Evolutionary conservation across 2,888 invertebrate species (phyloP).

Genomic region (Endomychus coccineus): DNA sequence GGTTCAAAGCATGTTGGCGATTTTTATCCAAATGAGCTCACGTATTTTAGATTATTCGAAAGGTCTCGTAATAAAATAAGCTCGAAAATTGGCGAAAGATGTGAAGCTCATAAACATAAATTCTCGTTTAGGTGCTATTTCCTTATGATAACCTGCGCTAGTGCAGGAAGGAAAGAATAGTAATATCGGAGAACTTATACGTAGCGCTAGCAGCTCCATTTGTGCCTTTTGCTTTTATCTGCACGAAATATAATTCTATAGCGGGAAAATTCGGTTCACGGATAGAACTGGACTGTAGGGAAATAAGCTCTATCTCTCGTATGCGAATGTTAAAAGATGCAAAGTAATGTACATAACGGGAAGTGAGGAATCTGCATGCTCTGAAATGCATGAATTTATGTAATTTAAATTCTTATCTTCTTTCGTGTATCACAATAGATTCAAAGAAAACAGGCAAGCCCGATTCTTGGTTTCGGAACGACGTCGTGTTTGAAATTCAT

Average conservation of each 20-base stretch:
- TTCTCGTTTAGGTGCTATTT: conserved; percentile 33
- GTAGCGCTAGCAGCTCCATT: conserved; percentile 11
- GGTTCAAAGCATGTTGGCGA: too few relatives aligned
- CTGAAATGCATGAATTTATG: conserved; percentile 43
- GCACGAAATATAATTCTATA: conserved; percentile 27
- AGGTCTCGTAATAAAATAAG: background rate
- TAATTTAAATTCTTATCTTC: conserved; percentile 32
- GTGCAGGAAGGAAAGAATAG: conserved; percentile 17
- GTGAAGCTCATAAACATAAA: conserved; percentile 29
- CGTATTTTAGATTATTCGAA: too few relatives aligned
- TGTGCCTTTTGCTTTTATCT: conserved; percentile 35
- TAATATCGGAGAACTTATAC: conserved; percentile 9
- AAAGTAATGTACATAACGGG: conserved; percentile 37
- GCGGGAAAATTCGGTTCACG: conserved; percentile 33
- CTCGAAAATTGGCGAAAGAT: conserved; percentile 20
- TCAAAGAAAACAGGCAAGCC: too few relatives aligned
- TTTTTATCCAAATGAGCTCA: too few relatives aligned
- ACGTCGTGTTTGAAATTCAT: too few relatives aligned
- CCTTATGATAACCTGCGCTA: conserved; percentile 29
- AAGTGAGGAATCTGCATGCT: conserved; percentile 41
- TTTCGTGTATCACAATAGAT: too few relatives aligned
- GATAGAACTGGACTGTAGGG: conserved; percentile 38
- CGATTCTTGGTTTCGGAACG: too few relatives aligned
- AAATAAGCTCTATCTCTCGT: conserved; percentile 40
- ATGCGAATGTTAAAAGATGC: conserved; percentile 42